Evolutionary conservation across 2,797 vertebrate genomes (phyloP).

Genomic region (Bufotes viridis): DNA sequence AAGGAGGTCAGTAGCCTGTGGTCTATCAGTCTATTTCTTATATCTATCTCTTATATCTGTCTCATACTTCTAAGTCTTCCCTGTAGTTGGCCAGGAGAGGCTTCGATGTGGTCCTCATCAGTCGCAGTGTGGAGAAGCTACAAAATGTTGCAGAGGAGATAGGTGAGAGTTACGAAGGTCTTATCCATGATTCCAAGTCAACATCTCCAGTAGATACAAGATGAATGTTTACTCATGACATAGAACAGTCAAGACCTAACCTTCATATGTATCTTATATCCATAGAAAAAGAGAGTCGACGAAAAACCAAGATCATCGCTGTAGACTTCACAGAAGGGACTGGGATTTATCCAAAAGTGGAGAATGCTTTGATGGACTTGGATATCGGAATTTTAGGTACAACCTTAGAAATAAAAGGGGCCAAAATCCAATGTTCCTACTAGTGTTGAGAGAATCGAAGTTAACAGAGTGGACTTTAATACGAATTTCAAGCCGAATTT

Average conservation of each 20-base stretch:
- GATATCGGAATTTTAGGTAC: slow-evolving; percentile 83
- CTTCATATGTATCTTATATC: neutral
- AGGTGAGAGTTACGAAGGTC: slow-evolving; percentile 23
- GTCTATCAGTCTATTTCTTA: too few relatives aligned
- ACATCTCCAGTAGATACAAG: neutral
- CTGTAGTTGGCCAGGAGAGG: slow-evolving; percentile 41
- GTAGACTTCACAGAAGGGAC: slow-evolving; percentile 77
- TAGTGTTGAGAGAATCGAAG: too few relatives aligned
- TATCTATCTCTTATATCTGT: too few relatives aligned
- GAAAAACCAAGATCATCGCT: slow-evolving; percentile 73
- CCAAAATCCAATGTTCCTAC: neutral
- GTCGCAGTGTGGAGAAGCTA: slow-evolving; percentile 35
- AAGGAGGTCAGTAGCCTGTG: slow-evolving; percentile 82
- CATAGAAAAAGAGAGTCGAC: slow-evolving; percentile 71
- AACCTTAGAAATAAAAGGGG: neutral
- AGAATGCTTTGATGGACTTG: slow-evolving; percentile 71
- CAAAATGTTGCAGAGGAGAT: slow-evolving; percentile 42
- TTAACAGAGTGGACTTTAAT: too few relatives aligned
- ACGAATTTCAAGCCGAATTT: too few relatives aligned
- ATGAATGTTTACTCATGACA: neutral
- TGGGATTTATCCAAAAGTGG: slow-evolving; percentile 74
- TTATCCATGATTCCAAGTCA: neutral
- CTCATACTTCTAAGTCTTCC: neutral
- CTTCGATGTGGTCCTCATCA: slow-evolving; percentile 49
- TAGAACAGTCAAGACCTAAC: neutral